phyloP scores from a whole-genome alignment of 2,797 vertebrate species.

The Tenualosa thibaudeaui region DNA sequence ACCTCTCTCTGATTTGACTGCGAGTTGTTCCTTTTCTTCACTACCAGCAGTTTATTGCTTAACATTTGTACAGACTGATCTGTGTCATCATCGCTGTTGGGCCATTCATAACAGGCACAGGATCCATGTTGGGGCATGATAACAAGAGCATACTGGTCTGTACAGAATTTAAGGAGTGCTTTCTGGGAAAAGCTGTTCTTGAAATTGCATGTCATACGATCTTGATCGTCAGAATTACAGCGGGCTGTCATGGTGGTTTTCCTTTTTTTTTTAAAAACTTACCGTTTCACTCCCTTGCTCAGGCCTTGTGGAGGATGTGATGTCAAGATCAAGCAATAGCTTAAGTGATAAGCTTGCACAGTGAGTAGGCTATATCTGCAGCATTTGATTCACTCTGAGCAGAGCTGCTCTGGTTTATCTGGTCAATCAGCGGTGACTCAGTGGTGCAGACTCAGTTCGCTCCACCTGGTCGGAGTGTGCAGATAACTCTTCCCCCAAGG shows the following conservation, averaged over 20 bases:
- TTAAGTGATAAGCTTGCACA: not conserved
- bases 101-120: not conserved
- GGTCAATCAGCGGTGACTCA: not conserved
- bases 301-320: not conserved
- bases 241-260: not conserved
- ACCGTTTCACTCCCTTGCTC: not conserved
- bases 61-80: conserved; percentile 49
- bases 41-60: conserved; percentile 64
- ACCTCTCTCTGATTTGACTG: not conserved
- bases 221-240: not conserved
- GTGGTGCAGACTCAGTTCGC: not conserved
- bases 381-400: not conserved
- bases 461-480: not conserved
- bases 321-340: not conserved
- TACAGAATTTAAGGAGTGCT: not conserved
- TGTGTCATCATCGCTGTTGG: conserved; percentile 6
- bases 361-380: not conserved
- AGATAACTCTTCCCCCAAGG: not conserved
- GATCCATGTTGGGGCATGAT: conserved; percentile 4
- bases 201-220: not conserved
- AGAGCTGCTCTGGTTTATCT: not conserved
- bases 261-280: not conserved
- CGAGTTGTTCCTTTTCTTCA: conserved; percentile 2
- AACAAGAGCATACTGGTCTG: not conserved
- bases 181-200: not conserved